Evolutionary conservation across 2,113 vertebrate species (phyloP), one percentile per base, ranked within the genome.

Genomic region (Tautogolabrus adspersus): DNA sequence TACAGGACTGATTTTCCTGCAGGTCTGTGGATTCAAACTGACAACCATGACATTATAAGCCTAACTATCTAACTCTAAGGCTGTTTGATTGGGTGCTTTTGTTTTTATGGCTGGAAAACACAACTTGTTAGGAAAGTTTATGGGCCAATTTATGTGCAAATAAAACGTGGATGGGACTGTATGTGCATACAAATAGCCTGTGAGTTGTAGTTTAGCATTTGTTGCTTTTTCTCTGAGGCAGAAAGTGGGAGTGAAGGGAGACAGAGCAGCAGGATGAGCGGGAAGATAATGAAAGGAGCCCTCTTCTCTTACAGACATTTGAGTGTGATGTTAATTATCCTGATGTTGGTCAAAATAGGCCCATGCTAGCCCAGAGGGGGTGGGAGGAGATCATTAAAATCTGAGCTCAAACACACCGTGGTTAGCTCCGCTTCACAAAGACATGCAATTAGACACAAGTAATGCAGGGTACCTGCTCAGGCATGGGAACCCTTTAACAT

Each of bases 301-400:
- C 60, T 47, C 30, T 77, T 66, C 82, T 86, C 72, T 71, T 46
- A 70, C 78, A 89, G 81, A 88, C 82, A 65, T 78, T 79, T 76
- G 79, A 87, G 81, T 87, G 60, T 83, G 82, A 89, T 92, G 84
- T 91, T 93, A 93, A 93, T 94, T 93, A 90, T 87, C 82, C 79
- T 89, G 87, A 93, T 93, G 84, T 89, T 87, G 92, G 86, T 90
- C 62, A 83, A 88, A 90, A 82, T 61, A 77, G 78, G 88, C 72
- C 89, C 54, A 26, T 65, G 55, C 57, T 80, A 72, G 78, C 77
- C 90, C 79, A 54, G 66, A 84, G 88, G 84, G 87, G 66, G 68
- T 61, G 70, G 63, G 73, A 88, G 81, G 79, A 79, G 79, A 89
- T 92, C 80, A 92, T 93, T 91, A 88, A 77, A 84, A 88, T 86